phyloP scores from a whole-genome alignment of 2,797 vertebrate species.

The Tinamus major region DNA sequence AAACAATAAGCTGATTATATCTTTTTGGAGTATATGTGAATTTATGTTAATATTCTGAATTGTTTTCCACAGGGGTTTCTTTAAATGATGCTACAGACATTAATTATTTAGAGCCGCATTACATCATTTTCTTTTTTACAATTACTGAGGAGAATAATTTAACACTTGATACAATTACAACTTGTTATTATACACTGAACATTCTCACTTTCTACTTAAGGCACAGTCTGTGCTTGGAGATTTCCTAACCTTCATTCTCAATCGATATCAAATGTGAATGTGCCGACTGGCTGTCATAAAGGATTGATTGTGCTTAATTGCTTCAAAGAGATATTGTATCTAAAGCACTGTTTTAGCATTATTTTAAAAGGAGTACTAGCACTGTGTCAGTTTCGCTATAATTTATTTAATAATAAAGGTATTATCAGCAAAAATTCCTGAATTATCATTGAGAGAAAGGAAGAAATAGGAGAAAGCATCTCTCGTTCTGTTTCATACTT shows the following conservation, averaged over 20 bases:
- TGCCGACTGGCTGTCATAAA: background rate
- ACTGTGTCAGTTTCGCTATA: background rate
- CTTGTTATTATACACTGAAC: background rate
- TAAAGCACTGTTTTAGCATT: background rate
- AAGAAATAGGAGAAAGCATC: background rate
- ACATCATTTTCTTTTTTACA: background rate
- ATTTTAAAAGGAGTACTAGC: background rate
- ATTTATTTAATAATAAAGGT: background rate
- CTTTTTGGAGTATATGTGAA: background rate
- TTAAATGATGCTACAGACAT: background rate
- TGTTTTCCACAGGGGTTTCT: conserved; percentile 37
- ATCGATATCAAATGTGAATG: background rate
- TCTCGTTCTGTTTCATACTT: background rate
- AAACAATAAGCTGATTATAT: conserved; percentile 19
- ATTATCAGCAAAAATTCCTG: background rate
- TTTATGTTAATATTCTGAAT: conserved; percentile 12
- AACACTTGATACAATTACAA: background rate
- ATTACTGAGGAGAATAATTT: background rate
- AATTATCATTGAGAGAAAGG: background rate
- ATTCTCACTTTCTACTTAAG: background rate
- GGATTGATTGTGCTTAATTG: background rate
- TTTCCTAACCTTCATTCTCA: background rate
- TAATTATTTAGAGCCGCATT: background rate
- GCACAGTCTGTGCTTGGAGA: background rate
- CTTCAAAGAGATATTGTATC: background rate